Percentiles rank a stretch among this genome's conserved stretches.
Evolutionary conservation across 2,797 vertebrate genomes (phyloP).

Genomic region (Lagocephalus sceleratus): DNA sequence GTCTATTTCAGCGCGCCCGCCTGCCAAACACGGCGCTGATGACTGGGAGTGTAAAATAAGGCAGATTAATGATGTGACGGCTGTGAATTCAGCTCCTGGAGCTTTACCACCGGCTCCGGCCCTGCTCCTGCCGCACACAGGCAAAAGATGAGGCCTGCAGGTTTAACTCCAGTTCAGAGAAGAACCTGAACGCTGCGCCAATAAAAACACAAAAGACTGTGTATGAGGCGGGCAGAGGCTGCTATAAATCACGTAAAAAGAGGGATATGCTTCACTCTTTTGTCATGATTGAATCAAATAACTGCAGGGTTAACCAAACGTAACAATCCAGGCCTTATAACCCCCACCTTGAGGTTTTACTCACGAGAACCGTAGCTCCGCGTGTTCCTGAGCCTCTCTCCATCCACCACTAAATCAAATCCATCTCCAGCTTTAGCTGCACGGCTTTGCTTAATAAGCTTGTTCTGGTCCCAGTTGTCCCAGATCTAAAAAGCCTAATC

Average conservation of each 20-base stretch:
- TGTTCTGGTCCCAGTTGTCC: constrained; percentile 23
- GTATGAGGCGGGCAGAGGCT: constrained; percentile 19
- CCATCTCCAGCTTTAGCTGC: constrained; percentile 36
- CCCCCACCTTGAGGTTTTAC: constrained; percentile 19
- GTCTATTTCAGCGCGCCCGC: constrained; percentile 33
- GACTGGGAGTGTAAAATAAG: constrained; percentile 42
- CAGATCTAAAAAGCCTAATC: constrained; percentile 31
- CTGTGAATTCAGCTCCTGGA: constrained; percentile 34
- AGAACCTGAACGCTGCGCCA: constrained; percentile 2
- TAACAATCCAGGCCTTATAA: constrained; percentile 27
- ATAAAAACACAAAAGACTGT: neutral
- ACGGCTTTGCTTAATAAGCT: constrained; percentile 38
- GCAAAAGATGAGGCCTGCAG: constrained; percentile 18
- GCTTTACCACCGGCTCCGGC: constrained; percentile 9
- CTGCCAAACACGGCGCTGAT: constrained; percentile 36
- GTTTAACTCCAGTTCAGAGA: constrained; percentile 18
- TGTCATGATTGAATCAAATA: constrained; percentile 24
- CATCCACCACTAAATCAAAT: constrained; percentile 31
- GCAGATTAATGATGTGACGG: constrained; percentile 59
- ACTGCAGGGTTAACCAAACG: constrained; percentile 23
- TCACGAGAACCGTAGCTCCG: constrained; percentile 26
- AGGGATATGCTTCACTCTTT: constrained; percentile 25
- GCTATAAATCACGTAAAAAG: constrained; percentile 30
- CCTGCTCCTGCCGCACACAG: constrained; percentile 19
- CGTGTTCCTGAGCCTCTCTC: constrained; percentile 13